Conservation (phyloP, 2,888 invertebrate species). For the Ecliptopera silaceata region DNA sequence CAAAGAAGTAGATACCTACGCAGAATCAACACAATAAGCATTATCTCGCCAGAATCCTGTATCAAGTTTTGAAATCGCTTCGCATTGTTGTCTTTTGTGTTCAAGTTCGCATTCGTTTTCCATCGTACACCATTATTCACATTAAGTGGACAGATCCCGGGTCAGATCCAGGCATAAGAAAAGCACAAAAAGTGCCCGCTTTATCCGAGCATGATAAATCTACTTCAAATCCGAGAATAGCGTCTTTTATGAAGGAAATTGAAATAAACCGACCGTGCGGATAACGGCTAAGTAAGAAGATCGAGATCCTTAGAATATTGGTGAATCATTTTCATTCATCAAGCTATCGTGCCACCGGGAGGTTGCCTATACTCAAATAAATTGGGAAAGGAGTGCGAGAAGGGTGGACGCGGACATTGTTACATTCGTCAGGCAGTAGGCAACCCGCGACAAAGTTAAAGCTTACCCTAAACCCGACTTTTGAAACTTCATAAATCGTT, state of each 20-base stretch:
- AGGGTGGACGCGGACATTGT: background rate
- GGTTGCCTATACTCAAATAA: conserved; percentile 32
- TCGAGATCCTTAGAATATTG: conserved; percentile 80
- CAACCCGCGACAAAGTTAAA: conserved; percentile 2
- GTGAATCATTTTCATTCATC: conserved; percentile 81
- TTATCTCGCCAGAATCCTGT: conserved; percentile 74
- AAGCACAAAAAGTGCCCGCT: conserved; percentile 84
- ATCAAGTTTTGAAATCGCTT: conserved; percentile 80
- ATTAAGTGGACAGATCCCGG: conserved; percentile 84
- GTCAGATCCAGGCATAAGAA: conserved; percentile 83
- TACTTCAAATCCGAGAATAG: conserved; percentile 84
- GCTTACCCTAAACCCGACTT: background rate
- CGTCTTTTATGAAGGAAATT: conserved; percentile 84
- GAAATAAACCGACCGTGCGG: conserved; percentile 84
- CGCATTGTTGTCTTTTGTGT: conserved; percentile 82
- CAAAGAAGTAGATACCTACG: conserved; percentile 36
- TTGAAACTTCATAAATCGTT: background rate
- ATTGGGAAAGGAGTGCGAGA: conserved; percentile 15
- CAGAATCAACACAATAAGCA: conserved; percentile 52
- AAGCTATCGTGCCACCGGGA: conserved; percentile 42
- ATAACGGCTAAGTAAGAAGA: conserved; percentile 82
- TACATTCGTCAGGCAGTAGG: background rate
- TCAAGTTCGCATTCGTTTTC: conserved; percentile 80
- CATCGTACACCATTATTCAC: conserved; percentile 83
- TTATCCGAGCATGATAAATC: conserved; percentile 84